Percentiles rank a stretch among this genome's conserved stretches.
Conservation (phyloP, 2,113 vertebrate genomes). For the Tauraco erythrolophus region DNA sequence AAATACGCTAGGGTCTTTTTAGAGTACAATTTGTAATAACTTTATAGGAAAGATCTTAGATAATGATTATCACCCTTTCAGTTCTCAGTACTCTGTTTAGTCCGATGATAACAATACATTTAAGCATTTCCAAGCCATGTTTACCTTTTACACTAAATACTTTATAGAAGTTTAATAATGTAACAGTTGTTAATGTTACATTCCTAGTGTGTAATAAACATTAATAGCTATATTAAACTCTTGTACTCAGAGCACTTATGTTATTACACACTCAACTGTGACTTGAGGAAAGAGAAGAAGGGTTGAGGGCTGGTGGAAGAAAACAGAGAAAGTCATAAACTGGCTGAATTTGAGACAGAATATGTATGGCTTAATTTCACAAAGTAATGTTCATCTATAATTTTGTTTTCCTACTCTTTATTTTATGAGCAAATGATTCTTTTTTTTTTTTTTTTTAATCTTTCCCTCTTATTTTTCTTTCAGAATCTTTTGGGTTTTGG, state of each 20-base stretch:
- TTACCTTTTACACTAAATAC: neutral
- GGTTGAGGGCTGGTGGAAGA: neutral
- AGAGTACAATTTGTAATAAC: neutral
- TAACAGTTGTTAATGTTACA: neutral
- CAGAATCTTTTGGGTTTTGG: neutral
- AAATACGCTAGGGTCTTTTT: neutral
- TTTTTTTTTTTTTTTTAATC: neutral
- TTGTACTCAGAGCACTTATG: neutral
- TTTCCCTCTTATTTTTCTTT: neutral
- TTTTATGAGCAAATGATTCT: neutral
- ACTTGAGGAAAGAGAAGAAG: neutral
- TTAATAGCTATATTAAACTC: neutral
- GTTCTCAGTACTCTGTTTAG: neutral
- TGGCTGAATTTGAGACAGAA: neutral
- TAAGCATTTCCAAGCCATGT: neutral
- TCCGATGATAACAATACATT: neutral
- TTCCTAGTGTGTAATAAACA: neutral
- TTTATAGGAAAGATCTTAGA: neutral
- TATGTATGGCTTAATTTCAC: neutral
- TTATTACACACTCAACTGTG: neutral
- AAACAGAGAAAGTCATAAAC: rapidly evolving
- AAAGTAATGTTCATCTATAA: neutral
- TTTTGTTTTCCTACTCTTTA: neutral
- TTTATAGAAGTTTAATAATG: neutral
- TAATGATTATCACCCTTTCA: neutral